Conservation (phyloP, 2,888 invertebrate species). For the Onchidella celtica region DNA sequence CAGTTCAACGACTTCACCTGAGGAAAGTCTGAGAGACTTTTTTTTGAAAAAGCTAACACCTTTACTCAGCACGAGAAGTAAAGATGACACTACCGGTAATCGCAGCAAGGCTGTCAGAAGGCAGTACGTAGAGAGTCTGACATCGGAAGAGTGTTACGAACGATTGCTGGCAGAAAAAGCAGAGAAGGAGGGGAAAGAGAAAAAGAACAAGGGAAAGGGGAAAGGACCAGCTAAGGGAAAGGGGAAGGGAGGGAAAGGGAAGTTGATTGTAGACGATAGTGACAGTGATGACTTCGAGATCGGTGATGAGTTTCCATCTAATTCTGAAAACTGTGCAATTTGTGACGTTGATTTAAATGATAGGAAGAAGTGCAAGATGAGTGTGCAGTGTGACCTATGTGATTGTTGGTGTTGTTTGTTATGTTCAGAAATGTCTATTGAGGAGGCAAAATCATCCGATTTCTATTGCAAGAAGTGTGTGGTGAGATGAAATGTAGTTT, state of each 20-base stretch:
- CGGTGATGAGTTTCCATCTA: background rate
- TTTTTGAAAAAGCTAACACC: constrained; percentile 33
- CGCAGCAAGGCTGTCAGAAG: background rate
- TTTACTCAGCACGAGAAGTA: background rate
- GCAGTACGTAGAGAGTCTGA: constrained; percentile 39
- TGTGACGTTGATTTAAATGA: background rate
- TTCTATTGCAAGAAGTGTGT: background rate
- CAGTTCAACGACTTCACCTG: background rate
- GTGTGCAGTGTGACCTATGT: background rate
- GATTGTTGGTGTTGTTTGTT: background rate
- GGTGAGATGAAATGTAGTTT: background rate
- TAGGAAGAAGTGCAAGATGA: background rate
- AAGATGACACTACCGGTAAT: background rate
- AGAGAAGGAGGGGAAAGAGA: background rate
- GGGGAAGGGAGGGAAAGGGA: constrained; percentile 7
- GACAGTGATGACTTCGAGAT: background rate
- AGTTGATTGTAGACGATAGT: background rate
- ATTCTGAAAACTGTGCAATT: background rate
- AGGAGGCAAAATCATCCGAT: background rate
- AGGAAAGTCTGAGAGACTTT: constrained; percentile 23
- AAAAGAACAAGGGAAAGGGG: background rate
- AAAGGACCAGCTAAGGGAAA: background rate
- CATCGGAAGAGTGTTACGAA: constrained; percentile 19
- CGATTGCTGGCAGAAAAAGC: background rate
- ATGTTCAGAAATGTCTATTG: background rate